A percentile compares a stretch with the other conserved stretches of the same genome.
Conservation (phyloP, 2,113 vertebrate species). For the Zingel zingel region DNA sequence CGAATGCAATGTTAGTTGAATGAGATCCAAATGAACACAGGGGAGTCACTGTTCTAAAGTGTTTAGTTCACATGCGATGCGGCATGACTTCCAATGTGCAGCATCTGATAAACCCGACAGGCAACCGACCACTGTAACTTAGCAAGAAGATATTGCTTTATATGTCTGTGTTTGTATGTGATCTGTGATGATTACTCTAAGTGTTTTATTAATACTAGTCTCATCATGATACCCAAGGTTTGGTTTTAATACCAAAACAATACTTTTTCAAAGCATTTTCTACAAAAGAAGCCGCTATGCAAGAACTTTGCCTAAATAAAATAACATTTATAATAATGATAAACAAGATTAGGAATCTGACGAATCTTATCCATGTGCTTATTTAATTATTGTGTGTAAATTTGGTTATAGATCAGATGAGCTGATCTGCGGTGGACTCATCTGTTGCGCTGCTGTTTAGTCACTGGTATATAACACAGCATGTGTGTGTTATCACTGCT, state of each 20-base stretch:
- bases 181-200: neutral
- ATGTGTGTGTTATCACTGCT: neutral
- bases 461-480: neutral
- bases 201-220: neutral
- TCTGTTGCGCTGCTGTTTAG: neutral
- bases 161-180: neutral
- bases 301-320: neutral
- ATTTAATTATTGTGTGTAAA: too few relatives aligned
- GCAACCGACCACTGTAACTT: neutral
- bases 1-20: neutral
- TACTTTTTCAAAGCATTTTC: too few relatives aligned
- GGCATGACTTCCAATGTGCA: too few relatives aligned
- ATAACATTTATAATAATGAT: neutral
- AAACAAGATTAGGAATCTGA: neutral
- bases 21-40: neutral
- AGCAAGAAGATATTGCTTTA: neutral
- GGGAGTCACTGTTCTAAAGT: neutral
- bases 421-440: neutral
- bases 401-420: too few relatives aligned
- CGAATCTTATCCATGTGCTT: too few relatives aligned
- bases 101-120: neutral
- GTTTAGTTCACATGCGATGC: neutral
- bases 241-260: neutral
- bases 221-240: neutral
- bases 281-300: neutral